Conservation (phyloP, 2,888 invertebrate species). For the Ophonus ardosiacus region DNA sequence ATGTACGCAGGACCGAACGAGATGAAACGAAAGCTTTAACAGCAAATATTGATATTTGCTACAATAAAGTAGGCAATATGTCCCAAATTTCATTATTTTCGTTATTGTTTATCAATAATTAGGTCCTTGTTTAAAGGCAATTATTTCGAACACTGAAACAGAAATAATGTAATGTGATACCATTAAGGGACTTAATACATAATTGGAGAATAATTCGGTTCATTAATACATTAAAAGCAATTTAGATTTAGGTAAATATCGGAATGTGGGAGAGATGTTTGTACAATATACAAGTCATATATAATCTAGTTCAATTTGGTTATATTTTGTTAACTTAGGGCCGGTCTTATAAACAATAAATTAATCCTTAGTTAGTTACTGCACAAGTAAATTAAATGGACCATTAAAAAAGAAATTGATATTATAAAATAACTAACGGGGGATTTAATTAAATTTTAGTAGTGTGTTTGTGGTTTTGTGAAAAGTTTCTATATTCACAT, state of each 20-base stretch:
- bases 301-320: not conserved
- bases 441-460: too few relatives aligned
- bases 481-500: too few relatives aligned
- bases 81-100: not conserved
- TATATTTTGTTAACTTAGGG: not conserved
- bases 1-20: not conserved
- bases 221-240: not conserved
- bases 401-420: too few relatives aligned
- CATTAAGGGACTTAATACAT: not conserved
- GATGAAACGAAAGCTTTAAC: slow-evolving; percentile 5
- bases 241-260: not conserved
- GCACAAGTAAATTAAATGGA: too few relatives aligned
- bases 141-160: not conserved
- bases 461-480: too few relatives aligned
- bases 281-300: not conserved
- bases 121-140: too few relatives aligned
- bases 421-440: too few relatives aligned
- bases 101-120: too few relatives aligned
- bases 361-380: too few relatives aligned
- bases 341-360: too few relatives aligned
- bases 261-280: not conserved
- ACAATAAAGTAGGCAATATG: not conserved
- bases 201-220: not conserved
- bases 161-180: not conserved
- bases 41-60: not conserved